Conservation (phyloP, 2,113 vertebrate species). For the western clawed frog (Xenopus tropicalis) region UCB_Xtro_10.0 CM004445.2:109137501-109138000, state of each 20-base stretch:
- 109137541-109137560: background rate
- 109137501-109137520: no score
- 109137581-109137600: constrained; percentile 65
- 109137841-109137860: constrained; percentile 92
- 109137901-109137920: constrained; percentile 64
- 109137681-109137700: constrained; percentile 73
- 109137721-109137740: constrained; percentile 80
- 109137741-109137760: constrained; percentile 78
- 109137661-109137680: constrained; percentile 78
- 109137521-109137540: background rate
- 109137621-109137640: constrained; percentile 81
- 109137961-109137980: no score
- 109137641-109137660: constrained; percentile 89
- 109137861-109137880: constrained; percentile 92
- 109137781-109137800: constrained; percentile 78
- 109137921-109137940: background rate
- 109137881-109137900: constrained; percentile 90
- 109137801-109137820: constrained; percentile 86
- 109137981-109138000: no score
- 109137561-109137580: constrained; percentile 56
- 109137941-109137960: no score
- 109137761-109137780: constrained; percentile 78
- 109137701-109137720: constrained; percentile 68
- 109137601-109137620: constrained; percentile 72
- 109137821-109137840: constrained; percentile 92